Evolutionary conservation across 2,888 invertebrate species (phyloP), one percentile per base, ranked within the genome.

Genomic region (Mongoloraphidia duomilia): DNA sequence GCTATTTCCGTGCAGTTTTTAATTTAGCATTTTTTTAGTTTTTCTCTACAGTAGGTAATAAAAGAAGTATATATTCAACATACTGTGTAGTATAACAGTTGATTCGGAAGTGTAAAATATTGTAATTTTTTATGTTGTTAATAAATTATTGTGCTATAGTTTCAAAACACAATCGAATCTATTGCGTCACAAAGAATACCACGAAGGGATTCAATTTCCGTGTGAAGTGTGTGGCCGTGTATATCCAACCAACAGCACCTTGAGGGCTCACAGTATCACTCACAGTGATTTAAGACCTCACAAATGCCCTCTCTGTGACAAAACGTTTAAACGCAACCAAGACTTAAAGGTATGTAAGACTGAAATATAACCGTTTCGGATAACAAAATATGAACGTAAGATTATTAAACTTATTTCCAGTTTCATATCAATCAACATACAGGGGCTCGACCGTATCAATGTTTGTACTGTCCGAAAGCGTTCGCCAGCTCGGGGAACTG

Each of bases 351-450:
- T 78, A 67, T 12, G 12, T 38, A 8, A 3, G 13, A 38, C n/a
- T 6, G 38, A 38, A 38, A 13, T 12, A n/a, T 38, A 38, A 38
- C 13, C 3, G 33, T 40, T 46, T 10, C 41, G 11, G 9, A 34
- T 37, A 26, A 26, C 26, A 26, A 45, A 5, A 45, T 41, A 40
- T 12, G n/a, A 34, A 36, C 9, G 12, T 46, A 40, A 33, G 4
- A 26, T 37, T 26, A 6, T 26, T 3, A 26, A 13, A 50, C 51
- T 51, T 44, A 44, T 49, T 72, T 74, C 50, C 66, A 79, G 77
- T 82, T 82, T 62, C 83, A 84, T 61, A 77, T 81, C 59, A 83
- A 83, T 62, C 81, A 81, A 59, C 83, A 84, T 59, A 82, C 82
- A n/a, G 83, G 82, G 43, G 80, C 75, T 5, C 73, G 79, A 58